Evolutionary conservation across 2,888 invertebrate genomes (phyloP), one percentile per base, ranked within the genome.

Genomic region (Rhyacophila evoluta): DNA sequence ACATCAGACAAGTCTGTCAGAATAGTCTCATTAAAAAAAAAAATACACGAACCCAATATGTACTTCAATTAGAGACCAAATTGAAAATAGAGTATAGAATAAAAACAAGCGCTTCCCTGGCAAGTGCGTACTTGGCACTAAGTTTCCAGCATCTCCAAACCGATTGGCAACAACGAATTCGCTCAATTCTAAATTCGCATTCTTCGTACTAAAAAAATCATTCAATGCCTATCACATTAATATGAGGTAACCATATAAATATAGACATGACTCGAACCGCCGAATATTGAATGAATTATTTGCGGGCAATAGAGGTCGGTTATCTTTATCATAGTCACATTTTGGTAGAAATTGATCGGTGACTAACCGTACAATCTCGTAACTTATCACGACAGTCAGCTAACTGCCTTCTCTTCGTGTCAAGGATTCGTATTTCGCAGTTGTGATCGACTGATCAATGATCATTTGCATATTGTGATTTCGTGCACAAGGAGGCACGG

Each of bases 351-450:
- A 55, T 55, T 55, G 55, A 55, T 55, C 55, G 55, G 55, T 55
- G 55, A 55, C 55, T 55, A 55, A 55, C 55, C 55, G 55, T 55
- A 19, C 55, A 25, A 55, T 55, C 29, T 33, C 29, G 29, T 33
- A 33, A 4, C 55, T 10, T 55, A 55, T 19, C 55, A 55, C 55
- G 55, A 55, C 15, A 55, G 19, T 55, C 55, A 55, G n/a, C n/a
- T n/a, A n/a, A 55, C 19, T 55, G 55, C 55, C 55, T 55, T 55
- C 55, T 55, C 55, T 55, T 55, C 55, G 55, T 55, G 55, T 55
- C 55, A 55, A 55, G 55, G 55, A 55, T 55, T 55, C 19, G 55
- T 55, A 55, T 55, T 55, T 12, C 19, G 15, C 6, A 55, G 19
- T 55, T 55, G 25, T 55, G 55, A 4, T 33, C 29, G 29, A 33